Conservation (phyloP, 2,113 vertebrate species). For the Cyanocitta stelleri region DNA sequence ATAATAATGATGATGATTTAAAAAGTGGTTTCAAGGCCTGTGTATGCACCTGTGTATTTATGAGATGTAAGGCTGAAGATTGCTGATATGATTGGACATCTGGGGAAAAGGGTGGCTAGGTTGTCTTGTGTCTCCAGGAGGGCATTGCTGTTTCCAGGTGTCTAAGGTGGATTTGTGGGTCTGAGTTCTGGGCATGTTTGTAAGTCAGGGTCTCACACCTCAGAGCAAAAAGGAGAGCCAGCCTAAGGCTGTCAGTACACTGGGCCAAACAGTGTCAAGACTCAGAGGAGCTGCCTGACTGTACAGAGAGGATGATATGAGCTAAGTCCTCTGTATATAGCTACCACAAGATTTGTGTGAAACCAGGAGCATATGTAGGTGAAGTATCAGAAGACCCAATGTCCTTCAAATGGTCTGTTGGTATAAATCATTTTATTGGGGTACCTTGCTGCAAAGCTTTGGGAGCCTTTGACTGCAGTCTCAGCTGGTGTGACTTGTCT, state of each 20-base stretch:
- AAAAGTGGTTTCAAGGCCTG: not conserved
- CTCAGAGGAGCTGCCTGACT: not conserved
- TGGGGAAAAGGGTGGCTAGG: not conserved
- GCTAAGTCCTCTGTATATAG: not conserved
- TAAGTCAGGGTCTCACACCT: not conserved
- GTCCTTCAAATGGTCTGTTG: not conserved
- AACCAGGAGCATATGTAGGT: not conserved
- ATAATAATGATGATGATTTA: not conserved
- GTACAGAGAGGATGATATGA: not conserved
- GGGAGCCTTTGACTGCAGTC: not conserved
- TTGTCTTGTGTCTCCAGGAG: not conserved
- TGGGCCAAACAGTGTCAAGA: accelerated
- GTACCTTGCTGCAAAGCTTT: not conserved
- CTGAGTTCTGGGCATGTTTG: not conserved
- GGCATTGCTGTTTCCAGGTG: not conserved
- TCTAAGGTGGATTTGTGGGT: not conserved
- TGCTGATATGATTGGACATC: accelerated
- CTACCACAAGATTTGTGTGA: not conserved
- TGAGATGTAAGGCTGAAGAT: not conserved
- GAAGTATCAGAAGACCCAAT: not conserved
- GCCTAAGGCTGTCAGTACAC: not conserved
- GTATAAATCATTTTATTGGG: not conserved
- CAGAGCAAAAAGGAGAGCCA: not conserved
- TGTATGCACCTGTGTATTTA: not conserved
- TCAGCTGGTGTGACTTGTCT: not conserved